Conservation (phyloP, 2,888 invertebrate genomes). For the Mylabris sibirica region DNA sequence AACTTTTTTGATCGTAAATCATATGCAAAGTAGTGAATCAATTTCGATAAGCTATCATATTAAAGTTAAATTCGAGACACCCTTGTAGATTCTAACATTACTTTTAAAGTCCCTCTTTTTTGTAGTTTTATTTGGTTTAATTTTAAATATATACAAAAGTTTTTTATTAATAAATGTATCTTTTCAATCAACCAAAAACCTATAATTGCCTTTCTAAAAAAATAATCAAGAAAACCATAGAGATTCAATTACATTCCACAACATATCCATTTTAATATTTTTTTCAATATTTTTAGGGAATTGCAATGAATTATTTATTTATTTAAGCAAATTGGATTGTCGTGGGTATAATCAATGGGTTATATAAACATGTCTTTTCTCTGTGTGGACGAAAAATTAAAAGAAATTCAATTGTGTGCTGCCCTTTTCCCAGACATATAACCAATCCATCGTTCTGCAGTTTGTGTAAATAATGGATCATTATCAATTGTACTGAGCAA, state of each 20-base stretch:
- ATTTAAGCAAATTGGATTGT: constrained; percentile 9
- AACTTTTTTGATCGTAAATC: no score
- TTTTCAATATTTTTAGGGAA: not conserved
- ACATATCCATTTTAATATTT: not conserved
- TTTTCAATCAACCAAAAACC: not conserved
- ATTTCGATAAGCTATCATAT: no score
- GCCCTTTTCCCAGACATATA: constrained; percentile 96
- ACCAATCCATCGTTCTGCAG: constrained; percentile 91
- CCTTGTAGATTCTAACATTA: not conserved
- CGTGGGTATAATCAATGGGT: constrained; percentile 1
- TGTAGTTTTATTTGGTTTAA: not conserved
- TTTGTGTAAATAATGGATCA: constrained; percentile 80
- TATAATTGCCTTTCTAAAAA: constrained; percentile 4
- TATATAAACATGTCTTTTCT: no score
- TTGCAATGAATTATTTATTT: not conserved
- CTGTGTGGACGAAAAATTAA: not conserved
- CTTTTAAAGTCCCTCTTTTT: not conserved
- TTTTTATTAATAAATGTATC: not conserved
- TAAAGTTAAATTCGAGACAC: no score
- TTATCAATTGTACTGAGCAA: constrained; percentile 85
- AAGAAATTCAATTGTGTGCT: constrained; percentile 81
- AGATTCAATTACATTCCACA: not conserved
- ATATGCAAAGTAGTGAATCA: no score
- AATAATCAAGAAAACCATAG: not conserved
- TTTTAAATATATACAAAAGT: constrained; percentile 9